Evolutionary conservation across 2,797 vertebrate species (phyloP).

Genomic region (Macrochelys suwanniensis): DNA sequence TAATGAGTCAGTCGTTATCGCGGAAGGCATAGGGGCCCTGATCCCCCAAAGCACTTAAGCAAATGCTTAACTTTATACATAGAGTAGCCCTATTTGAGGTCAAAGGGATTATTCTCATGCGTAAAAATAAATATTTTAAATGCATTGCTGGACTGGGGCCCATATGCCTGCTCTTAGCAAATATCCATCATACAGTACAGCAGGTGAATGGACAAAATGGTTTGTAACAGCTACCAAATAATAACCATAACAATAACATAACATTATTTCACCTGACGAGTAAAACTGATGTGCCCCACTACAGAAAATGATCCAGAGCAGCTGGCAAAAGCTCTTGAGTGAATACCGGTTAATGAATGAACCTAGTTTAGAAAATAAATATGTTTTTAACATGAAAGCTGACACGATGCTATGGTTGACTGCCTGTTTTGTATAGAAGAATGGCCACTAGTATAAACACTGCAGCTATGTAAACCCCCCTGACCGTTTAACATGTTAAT

Average conservation of each 20-base stretch:
- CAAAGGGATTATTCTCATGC: conserved; percentile 48
- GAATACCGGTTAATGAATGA: conserved; percentile 73
- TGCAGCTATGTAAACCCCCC: conserved; percentile 33
- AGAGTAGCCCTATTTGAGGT: conserved; percentile 25
- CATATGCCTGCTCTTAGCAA: conserved; percentile 34
- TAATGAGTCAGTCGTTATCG: conserved; percentile 70
- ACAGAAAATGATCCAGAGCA: conserved; percentile 64
- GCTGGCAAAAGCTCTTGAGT: conserved; percentile 67
- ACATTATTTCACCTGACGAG: conserved; percentile 63
- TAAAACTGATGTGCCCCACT: conserved; percentile 50
- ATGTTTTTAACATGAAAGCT: conserved; percentile 71
- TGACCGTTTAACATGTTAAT: conserved; percentile 75
- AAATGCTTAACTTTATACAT: conserved; percentile 39
- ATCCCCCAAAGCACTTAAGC: conserved; percentile 61
- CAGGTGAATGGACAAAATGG: neutral
- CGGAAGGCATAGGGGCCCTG: conserved; percentile 59
- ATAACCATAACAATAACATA: conserved; percentile 62
- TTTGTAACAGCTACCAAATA: conserved; percentile 23
- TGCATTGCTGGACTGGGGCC: conserved; percentile 38
- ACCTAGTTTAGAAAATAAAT: conserved; percentile 71
- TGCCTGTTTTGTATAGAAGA: conserved; percentile 66
- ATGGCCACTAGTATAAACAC: conserved; percentile 61
- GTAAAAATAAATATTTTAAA: conserved; percentile 43
- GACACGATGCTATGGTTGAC: conserved; percentile 66
- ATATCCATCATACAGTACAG: neutral